A percentile compares a stretch with the other conserved stretches of the same genome.
These are phyloP conservation scores for Manacus vitellinus DNA, from an alignment of 2,113 vertebrate genomes.

Conservation along the genomic window DNA sequence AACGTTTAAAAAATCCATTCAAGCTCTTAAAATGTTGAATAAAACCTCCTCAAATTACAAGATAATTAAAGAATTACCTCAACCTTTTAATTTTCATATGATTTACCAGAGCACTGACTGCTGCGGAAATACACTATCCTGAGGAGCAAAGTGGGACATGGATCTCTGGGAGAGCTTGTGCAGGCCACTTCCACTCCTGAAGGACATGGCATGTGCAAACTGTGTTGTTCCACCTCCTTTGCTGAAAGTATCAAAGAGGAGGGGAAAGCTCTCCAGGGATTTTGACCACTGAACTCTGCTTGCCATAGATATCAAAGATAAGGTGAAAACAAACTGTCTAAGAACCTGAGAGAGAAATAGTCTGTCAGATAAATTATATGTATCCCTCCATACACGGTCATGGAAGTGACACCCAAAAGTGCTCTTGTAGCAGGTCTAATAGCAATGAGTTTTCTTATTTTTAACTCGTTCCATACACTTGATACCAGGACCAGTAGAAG, in stretches of 20 bases:
- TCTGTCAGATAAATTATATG: background rate
- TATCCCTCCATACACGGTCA: background rate
- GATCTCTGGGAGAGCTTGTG: background rate
- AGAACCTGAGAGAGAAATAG: background rate
- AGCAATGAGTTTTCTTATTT: background rate
- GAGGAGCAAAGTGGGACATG: background rate
- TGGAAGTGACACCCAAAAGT: background rate
- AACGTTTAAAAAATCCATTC: background rate
- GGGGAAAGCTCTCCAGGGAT: background rate
- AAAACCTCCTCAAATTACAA: background rate
- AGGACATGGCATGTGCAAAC: background rate
- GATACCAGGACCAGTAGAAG: background rate
- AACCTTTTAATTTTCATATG: background rate
- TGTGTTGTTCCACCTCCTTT: background rate
- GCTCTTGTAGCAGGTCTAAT: background rate
- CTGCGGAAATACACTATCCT: background rate
- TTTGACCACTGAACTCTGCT: background rate
- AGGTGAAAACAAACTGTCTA: background rate
- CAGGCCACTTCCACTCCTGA: background rate
- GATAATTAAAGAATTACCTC: background rate
- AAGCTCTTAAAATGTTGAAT: background rate
- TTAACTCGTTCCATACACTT: background rate
- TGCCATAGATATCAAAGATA: background rate
- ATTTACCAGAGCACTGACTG: background rate
- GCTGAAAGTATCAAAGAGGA: background rate